Percentiles rank a stretch among this genome's conserved stretches.
Evolutionary conservation across 2,113 vertebrate genomes (phyloP).

Genomic region (Pao palembangensis): DNA sequence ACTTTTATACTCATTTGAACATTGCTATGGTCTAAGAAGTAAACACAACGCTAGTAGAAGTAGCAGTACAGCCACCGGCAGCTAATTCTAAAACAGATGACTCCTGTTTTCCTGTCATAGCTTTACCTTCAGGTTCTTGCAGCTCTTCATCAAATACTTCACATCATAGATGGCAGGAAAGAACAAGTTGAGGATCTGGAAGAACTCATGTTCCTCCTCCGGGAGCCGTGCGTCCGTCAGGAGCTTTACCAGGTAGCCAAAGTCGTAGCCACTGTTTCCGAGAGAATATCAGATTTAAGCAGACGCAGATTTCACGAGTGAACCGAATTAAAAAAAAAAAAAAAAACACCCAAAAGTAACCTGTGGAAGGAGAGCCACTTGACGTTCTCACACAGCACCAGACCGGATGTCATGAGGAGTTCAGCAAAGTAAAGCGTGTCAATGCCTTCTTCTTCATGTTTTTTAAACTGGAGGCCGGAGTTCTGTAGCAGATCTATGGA

Average conservation of each 20-base stretch:
- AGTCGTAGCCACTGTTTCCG: conserved; percentile 88
- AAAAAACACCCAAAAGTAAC: conserved; percentile 58
- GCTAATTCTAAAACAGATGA: too few relatives aligned
- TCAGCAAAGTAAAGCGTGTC: conserved; percentile 97
- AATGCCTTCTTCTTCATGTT: conserved; percentile 95
- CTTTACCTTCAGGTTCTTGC: conserved; percentile 95
- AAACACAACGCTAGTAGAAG: too few relatives aligned
- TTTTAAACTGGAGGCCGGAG: conserved; percentile 97
- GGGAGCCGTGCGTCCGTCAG: conserved; percentile 92
- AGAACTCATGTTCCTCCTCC: conserved; percentile 97
- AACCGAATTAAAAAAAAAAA: neutral
- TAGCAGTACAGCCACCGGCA: too few relatives aligned
- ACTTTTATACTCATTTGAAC: too few relatives aligned
- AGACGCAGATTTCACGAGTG: neutral
- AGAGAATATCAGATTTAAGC: neutral
- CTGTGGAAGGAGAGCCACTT: conserved; percentile 99
- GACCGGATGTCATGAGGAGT: conserved; percentile 95
- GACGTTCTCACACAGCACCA: conserved; percentile 95
- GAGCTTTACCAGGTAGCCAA: conserved; percentile 97
- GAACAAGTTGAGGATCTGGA: conserved; percentile 96
- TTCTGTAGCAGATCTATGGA: conserved; percentile 97
- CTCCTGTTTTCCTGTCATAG: neutral
- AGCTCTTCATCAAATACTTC: conserved; percentile 99
- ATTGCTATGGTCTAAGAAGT: too few relatives aligned
- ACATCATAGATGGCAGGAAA: conserved; percentile 98